These are phyloP conservation scores for Bettongia penicillata DNA, from an alignment of 2,113 vertebrate genomes.

Conservation along the genomic window DNA sequence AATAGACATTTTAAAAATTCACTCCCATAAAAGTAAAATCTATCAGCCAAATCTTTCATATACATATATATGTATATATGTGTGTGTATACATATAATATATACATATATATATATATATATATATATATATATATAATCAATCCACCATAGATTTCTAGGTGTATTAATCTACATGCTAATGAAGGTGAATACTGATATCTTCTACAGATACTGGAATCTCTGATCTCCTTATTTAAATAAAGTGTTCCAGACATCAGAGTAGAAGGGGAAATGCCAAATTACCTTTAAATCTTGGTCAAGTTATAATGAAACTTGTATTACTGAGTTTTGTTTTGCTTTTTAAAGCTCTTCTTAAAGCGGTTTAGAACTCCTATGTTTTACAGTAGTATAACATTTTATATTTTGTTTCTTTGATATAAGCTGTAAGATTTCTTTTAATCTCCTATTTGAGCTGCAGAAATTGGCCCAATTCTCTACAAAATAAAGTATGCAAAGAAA, in stretches of 20 bases:
- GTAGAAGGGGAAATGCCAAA: neutral
- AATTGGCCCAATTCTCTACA: neutral
- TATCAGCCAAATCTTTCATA: neutral
- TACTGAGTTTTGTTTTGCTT: neutral
- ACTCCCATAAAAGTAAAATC: neutral
- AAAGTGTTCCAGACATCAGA: neutral
- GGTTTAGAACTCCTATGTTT: neutral
- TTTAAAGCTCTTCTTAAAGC: neutral
- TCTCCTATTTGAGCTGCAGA: neutral
- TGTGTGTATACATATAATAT: no score
- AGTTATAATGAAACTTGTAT: neutral
- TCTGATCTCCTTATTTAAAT: neutral
- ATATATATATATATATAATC: neutral
- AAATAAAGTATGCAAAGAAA: neutral
- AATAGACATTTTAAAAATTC: neutral
- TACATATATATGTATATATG: neutral
- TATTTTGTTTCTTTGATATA: constrained; percentile 12
- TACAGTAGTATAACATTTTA: neutral
- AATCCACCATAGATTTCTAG: neutral
- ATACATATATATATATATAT: no score
- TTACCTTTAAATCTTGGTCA: neutral
- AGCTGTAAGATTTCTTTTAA: neutral
- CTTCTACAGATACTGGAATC: neutral
- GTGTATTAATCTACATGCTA: neutral
- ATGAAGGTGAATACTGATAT: neutral